Evolutionary conservation across 1,140 invertebrate genomes (phyloP).

Genomic region (Hypsibius dujardini): DNA sequence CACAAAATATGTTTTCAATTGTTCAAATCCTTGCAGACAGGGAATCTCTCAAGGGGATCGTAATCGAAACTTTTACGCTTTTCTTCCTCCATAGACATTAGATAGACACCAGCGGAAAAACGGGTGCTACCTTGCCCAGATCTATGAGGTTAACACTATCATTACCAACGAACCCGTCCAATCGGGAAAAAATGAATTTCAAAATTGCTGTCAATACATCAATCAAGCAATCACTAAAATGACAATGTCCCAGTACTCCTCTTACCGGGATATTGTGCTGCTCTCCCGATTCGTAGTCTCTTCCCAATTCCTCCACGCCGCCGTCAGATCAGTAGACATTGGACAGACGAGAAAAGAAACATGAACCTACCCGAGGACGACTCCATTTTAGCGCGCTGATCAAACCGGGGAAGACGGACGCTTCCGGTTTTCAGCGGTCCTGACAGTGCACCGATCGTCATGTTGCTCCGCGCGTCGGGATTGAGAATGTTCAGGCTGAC

Average conservation of each 20-base stretch:
- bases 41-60: not conserved
- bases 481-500: slow-evolving; percentile 1
- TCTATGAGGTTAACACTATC: too few species aligned
- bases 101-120: too few species aligned
- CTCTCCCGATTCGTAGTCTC: too few species aligned
- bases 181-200: too few species aligned
- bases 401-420: not conserved
- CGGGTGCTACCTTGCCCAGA: not conserved
- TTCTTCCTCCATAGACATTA: not conserved
- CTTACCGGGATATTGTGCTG: too few species aligned
- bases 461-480: not conserved
- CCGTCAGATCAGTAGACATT: too few species aligned
- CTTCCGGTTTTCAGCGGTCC: not conserved
- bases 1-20: not conserved
- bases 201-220: too few species aligned
- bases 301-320: too few species aligned
- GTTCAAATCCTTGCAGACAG: not conserved
- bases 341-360: too few species aligned
- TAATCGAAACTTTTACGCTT: not conserved
- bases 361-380: not conserved
- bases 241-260: too few species aligned
- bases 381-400: not conserved
- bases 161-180: too few species aligned
- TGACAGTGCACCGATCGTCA: slow-evolving; percentile 12
- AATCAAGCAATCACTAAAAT: too few species aligned